Percentiles rank a stretch among this genome's conserved stretches.
Evolutionary conservation across 2,888 invertebrate species (phyloP).

Genomic region (Ichneumoninae sp.): DNA sequence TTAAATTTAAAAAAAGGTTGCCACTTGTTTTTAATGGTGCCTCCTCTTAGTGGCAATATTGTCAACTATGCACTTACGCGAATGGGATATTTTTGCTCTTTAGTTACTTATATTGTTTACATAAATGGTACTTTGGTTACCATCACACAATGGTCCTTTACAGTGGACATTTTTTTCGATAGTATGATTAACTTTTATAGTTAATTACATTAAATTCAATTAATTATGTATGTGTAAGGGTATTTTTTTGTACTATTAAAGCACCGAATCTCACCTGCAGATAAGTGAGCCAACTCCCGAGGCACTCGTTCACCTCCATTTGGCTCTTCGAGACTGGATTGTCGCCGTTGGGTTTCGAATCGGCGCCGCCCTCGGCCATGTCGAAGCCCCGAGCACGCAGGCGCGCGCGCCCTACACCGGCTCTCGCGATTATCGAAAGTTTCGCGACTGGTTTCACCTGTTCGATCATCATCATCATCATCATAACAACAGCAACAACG

Average conservation of each 20-base stretch:
- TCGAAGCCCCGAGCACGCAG: constrained; percentile 57
- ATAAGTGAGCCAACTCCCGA: constrained; percentile 82
- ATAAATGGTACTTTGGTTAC: not conserved
- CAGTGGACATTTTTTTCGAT: not conserved
- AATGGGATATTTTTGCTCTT: not conserved
- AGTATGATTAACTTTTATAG: not conserved
- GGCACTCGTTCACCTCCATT: constrained; percentile 82
- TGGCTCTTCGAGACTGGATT: constrained; percentile 80
- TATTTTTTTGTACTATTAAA: not conserved
- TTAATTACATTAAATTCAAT: not conserved
- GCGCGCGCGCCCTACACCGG: constrained; percentile 41
- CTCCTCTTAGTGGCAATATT: too few relatives aligned
- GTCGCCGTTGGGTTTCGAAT: constrained; percentile 77
- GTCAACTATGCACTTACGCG: too few relatives aligned
- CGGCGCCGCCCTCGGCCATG: constrained; percentile 78
- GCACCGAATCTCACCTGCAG: constrained; percentile 78
- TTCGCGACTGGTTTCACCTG: constrained; percentile 65
- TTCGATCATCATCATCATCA: constrained; percentile 38
- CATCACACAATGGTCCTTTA: not conserved
- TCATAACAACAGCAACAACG: constrained; percentile 18
- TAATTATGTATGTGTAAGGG: not conserved
- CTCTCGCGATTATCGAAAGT: constrained; percentile 62
- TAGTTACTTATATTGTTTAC: not conserved
- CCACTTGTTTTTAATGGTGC: not conserved
- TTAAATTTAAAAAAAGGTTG: not conserved